These are phyloP conservation scores for Rhagonycha fulva DNA, from an alignment of 2,888 invertebrate species.

Conservation along the genomic window DNA sequence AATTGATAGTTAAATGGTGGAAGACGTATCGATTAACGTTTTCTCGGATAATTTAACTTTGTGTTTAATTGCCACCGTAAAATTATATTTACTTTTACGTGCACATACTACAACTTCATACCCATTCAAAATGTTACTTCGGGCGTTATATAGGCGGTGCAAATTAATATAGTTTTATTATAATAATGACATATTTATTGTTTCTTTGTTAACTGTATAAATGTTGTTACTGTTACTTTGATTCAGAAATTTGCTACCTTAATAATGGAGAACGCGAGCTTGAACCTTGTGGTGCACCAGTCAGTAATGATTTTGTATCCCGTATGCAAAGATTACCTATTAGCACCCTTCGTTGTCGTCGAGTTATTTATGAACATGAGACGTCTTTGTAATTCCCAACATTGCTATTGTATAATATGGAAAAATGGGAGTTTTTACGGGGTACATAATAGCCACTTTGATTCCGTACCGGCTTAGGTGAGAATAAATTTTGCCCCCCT, in stretches of 20 bases:
- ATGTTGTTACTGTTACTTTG: neutral
- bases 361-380: neutral
- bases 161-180: neutral
- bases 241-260: neutral
- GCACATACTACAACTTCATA: neutral
- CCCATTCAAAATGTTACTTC: neutral
- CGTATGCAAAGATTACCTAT: too few relatives aligned
- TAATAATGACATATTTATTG: neutral
- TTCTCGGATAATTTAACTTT: constrained; percentile 12
- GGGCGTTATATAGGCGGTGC: neutral
- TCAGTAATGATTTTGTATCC: too few relatives aligned
- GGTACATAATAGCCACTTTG: neutral
- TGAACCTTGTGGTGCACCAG: neutral
- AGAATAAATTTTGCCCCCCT: neutral
- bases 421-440: neutral
- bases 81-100: neutral
- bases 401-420: neutral
- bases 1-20: neutral
- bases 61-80: neutral
- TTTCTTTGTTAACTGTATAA: neutral
- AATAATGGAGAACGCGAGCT: neutral
- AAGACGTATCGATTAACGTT: constrained; percentile 23
- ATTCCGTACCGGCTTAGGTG: neutral
- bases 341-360: neutral
- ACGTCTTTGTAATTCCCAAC: neutral